Evolutionary conservation across 2,113 vertebrate genomes (phyloP).

Genomic region (Atherinomorus stipes): DNA sequence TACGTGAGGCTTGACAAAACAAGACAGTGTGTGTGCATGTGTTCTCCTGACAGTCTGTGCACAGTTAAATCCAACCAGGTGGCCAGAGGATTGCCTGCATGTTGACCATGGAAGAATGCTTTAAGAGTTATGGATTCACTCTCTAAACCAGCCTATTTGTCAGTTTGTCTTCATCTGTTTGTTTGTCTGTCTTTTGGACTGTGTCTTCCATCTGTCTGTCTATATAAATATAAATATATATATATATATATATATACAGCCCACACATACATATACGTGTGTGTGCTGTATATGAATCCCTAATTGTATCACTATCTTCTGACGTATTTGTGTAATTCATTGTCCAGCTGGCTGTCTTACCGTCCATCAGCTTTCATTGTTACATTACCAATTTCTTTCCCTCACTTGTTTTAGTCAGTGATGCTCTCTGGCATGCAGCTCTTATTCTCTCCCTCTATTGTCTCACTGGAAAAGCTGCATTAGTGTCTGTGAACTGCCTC

Average conservation of each 20-base stretch:
- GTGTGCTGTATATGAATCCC: too few species aligned
- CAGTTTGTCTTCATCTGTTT: slow-evolving; percentile 36
- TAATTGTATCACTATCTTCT: slow-evolving; percentile 15
- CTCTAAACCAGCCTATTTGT: slow-evolving; percentile 60
- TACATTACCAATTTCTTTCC: neutral
- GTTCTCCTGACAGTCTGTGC: slow-evolving; percentile 25
- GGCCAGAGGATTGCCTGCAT: slow-evolving; percentile 67
- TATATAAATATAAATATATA: too few species aligned
- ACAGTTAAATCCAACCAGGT: slow-evolving; percentile 66
- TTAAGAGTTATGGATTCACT: slow-evolving; percentile 64
- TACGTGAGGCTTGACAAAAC: slow-evolving; percentile 30
- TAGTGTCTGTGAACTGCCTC: slow-evolving; percentile 53
- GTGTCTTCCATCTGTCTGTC: too few species aligned
- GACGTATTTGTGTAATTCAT: slow-evolving; percentile 34
- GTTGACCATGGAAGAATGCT: slow-evolving; percentile 64
- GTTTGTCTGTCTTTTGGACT: slow-evolving; percentile 55
- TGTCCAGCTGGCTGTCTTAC: slow-evolving; percentile 28
- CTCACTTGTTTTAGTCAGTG: slow-evolving; percentile 43
- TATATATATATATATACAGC: too few species aligned
- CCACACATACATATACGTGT: too few species aligned
- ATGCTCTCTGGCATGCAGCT: slow-evolving; percentile 38
- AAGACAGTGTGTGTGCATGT: slow-evolving; percentile 4
- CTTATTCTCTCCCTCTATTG: slow-evolving; percentile 17
- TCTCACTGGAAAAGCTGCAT: slow-evolving; percentile 41
- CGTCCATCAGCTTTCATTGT: slow-evolving; percentile 37